These are phyloP conservation scores for Diorhabda elongata DNA, from an alignment of 1,140 invertebrate genomes.

Conservation along the genomic window DNA sequence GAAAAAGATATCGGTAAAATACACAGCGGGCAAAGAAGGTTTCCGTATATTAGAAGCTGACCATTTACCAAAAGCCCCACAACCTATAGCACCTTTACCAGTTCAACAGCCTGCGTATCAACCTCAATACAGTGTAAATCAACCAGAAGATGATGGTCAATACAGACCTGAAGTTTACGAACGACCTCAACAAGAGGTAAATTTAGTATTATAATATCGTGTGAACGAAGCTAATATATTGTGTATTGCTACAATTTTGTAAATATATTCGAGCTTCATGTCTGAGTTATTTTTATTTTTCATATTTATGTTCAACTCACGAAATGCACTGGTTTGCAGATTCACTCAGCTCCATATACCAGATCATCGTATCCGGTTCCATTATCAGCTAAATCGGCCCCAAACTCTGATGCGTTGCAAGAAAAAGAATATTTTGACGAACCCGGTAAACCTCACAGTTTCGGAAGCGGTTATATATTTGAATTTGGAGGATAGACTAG, in stretches of 20 bases:
- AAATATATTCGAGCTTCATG: neutral
- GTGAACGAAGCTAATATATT: too few relatives aligned
- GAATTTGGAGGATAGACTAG: slow-evolving; percentile 46
- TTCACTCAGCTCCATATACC: too few relatives aligned
- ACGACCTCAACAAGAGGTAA: slow-evolving; percentile 21
- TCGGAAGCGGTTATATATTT: slow-evolving; percentile 58
- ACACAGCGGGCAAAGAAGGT: slow-evolving; percentile 62
- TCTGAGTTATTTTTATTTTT: too few relatives aligned
- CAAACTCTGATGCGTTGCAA: slow-evolving; percentile 24
- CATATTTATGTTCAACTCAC: too few relatives aligned
- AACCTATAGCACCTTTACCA: slow-evolving; percentile 34
- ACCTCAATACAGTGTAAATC: neutral
- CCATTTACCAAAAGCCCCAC: slow-evolving; percentile 46
- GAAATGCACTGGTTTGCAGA: too few relatives aligned
- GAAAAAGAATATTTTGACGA: slow-evolving; percentile 42
- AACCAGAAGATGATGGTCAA: slow-evolving; percentile 33
- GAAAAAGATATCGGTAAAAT: slow-evolving; percentile 57
- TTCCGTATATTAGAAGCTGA: slow-evolving; percentile 55
- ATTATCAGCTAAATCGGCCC: slow-evolving; percentile 11
- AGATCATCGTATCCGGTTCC: slow-evolving; percentile 22
- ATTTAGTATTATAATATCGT: neutral
- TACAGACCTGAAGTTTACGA: slow-evolving; percentile 36
- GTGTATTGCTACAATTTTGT: too few relatives aligned
- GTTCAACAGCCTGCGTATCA: slow-evolving; percentile 16
- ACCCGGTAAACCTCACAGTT: slow-evolving; percentile 52